Percentiles rank a stretch among this genome's conserved stretches.
Evolutionary conservation across 2,888 invertebrate species (phyloP).

Genomic region (Nineta flava): DNA sequence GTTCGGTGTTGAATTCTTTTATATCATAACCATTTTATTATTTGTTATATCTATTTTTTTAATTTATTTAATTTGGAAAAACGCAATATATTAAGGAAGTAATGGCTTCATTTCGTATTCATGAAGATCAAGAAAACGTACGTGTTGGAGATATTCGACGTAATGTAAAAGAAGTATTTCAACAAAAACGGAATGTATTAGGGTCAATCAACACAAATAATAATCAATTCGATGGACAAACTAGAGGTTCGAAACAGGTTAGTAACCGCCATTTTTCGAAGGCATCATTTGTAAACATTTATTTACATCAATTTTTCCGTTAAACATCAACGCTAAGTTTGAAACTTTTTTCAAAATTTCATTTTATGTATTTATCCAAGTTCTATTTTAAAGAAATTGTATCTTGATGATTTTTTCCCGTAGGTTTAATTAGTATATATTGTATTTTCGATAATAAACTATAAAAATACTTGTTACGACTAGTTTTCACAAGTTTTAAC

Average conservation of each 20-base stretch:
- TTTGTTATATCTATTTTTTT: neutral
- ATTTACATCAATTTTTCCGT: too few species aligned
- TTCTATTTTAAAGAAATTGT: too few species aligned
- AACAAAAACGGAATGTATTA: constrained; percentile 44
- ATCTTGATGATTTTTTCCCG: too few species aligned
- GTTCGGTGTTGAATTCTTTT: neutral
- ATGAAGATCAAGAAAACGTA: constrained; percentile 62
- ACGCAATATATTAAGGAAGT: neutral
- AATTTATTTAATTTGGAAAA: constrained; percentile 1
- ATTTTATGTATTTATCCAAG: too few species aligned
- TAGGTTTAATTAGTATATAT: too few species aligned
- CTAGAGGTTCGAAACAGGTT: constrained; percentile 36
- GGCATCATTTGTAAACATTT: neutral
- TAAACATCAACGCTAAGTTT: neutral
- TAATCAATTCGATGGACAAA: constrained; percentile 34
- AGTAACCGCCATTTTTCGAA: constrained; percentile 20
- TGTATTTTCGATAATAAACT: too few species aligned
- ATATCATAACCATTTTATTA: neutral
- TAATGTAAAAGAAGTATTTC: constrained; percentile 35
- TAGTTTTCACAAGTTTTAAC: too few species aligned
- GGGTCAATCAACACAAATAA: constrained; percentile 38
- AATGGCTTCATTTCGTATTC: constrained; percentile 63
- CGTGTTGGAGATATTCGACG: constrained; percentile 24
- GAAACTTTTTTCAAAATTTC: constrained; percentile 6
- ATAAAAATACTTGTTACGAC: too few species aligned